Percentiles rank a stretch among this genome's conserved stretches.
Evolutionary conservation across 2,888 invertebrate genomes (phyloP).

Genomic region (Camponotus fellah): DNA sequence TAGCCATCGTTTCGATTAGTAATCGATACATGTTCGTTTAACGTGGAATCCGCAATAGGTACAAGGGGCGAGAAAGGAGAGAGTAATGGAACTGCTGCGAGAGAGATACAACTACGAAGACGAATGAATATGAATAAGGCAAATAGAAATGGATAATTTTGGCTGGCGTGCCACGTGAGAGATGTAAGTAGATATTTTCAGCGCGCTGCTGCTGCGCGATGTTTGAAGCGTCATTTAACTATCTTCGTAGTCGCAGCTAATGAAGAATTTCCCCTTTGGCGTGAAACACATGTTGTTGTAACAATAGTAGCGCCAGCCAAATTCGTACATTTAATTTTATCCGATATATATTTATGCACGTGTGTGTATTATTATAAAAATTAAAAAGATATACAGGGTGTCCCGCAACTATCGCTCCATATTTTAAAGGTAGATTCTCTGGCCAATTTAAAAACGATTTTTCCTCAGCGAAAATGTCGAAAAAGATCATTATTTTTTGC

Average conservation of each 20-base stretch:
- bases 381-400: too few relatives aligned
- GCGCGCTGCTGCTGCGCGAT: constrained; percentile 1
- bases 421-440: too few relatives aligned
- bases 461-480: too few relatives aligned
- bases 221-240: constrained; percentile 34
- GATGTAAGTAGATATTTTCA: constrained; percentile 28
- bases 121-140: constrained; percentile 34
- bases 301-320: not conserved
- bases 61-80: not conserved
- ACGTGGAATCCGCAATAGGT: not conserved
- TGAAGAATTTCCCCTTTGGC: not conserved
- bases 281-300: not conserved
- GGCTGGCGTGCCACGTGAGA: constrained; percentile 9
- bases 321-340: not conserved
- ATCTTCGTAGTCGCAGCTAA: constrained; percentile 22
- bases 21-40: not conserved
- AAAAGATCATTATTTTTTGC: too few relatives aligned
- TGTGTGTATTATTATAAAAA: not conserved
- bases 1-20: not conserved
- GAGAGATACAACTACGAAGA: constrained; percentile 10
- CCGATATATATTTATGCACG: not conserved
- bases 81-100: constrained; percentile 1
- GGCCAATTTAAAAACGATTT: too few relatives aligned
- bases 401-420: too few relatives aligned
- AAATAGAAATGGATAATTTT: constrained; percentile 21